Percentiles rank a stretch among this genome's conserved stretches.
phyloP scores from a whole-genome alignment of 2,797 vertebrate species.

The Potorous gilbertii region DNA sequence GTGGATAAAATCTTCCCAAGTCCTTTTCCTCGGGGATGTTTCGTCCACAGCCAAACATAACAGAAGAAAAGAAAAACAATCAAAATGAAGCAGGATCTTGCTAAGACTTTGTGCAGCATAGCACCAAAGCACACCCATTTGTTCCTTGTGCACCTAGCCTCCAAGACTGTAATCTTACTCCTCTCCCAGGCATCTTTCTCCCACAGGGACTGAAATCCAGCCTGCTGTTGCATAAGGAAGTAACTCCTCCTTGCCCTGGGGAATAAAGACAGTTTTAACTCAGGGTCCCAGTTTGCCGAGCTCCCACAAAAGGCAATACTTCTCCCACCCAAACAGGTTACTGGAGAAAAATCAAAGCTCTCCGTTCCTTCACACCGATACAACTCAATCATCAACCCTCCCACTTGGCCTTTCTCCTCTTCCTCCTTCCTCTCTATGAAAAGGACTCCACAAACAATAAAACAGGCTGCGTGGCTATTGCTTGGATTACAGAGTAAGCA shows the following conservation, averaged over 20 bases:
- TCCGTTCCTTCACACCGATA: constrained; percentile 36
- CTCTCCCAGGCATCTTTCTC: constrained; percentile 72
- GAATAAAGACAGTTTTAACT: constrained; percentile 35
- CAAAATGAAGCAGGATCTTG: constrained; percentile 76
- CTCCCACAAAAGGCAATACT: constrained; percentile 22
- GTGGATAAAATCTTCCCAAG: constrained; percentile 70
- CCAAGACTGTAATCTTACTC: constrained; percentile 70
- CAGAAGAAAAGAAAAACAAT: constrained; percentile 72
- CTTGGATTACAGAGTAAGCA: constrained; percentile 86
- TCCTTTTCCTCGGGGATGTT: constrained; percentile 49
- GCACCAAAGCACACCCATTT: constrained; percentile 66
- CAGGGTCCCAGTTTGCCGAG: constrained; percentile 44
- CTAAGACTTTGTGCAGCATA: constrained; percentile 63
- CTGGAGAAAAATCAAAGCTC: constrained; percentile 50
- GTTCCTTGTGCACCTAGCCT: constrained; percentile 74
- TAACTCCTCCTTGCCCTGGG: constrained; percentile 40
- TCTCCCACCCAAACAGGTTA: constrained; percentile 60
- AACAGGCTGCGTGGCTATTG: constrained; percentile 81
- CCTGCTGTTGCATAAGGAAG: constrained; percentile 50
- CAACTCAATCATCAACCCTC: constrained; percentile 27
- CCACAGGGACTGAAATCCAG: constrained; percentile 49
- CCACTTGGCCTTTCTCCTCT: constrained; percentile 49
- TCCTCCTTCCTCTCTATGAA: constrained; percentile 44
- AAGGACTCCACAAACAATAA: constrained; percentile 84
- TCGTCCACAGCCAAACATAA: constrained; percentile 73